Conservation (phyloP, 2,113 vertebrate species). For the Herpetotheres cachinnans region DNA sequence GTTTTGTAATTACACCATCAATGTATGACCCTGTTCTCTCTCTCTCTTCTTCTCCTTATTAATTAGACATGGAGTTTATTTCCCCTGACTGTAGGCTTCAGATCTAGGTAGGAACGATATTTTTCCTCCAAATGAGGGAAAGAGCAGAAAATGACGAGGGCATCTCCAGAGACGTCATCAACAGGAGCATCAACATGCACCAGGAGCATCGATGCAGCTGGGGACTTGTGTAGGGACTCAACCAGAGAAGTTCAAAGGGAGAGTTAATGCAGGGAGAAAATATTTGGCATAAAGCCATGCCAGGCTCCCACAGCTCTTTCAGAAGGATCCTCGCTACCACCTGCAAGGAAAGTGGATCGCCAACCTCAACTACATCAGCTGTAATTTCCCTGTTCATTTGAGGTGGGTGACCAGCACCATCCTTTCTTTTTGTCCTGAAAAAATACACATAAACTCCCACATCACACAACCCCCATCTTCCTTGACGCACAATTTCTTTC, state of each 20-base stretch:
- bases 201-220: rapidly evolving
- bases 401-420: background rate
- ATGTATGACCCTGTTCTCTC: background rate
- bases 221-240: background rate
- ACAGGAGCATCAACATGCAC: background rate
- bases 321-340: background rate
- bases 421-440: background rate
- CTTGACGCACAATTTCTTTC: background rate
- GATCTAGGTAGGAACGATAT: background rate
- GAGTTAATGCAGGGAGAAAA: background rate
- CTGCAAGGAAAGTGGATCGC: background rate
- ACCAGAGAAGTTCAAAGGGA: background rate
- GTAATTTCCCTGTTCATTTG: background rate
- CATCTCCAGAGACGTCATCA: background rate
- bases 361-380: background rate
- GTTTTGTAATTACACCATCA: background rate
- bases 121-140: background rate
- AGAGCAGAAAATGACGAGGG: background rate
- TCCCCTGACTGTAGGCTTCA: background rate
- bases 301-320: background rate
- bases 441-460: background rate
- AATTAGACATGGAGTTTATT: background rate
- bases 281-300: too few relatives aligned
- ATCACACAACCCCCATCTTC: background rate
- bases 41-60: background rate